Base-by-base conservation (phyloP, 1,140 invertebrate genomes). In the Hyposmocoma kahamanoa region DNA sequence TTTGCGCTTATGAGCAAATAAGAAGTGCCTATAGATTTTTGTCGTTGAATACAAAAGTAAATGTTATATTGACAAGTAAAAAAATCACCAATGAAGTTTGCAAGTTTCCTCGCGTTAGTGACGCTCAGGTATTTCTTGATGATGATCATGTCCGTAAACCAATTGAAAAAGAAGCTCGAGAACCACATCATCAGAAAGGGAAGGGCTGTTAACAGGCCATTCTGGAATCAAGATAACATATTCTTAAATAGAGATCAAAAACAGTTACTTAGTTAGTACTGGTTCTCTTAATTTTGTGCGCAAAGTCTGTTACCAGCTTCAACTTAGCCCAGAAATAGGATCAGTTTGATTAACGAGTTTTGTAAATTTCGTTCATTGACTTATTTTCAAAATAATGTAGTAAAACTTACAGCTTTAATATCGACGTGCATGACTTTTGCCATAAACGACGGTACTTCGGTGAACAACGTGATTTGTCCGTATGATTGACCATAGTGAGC, bases 381-480 rank as follows among this genome's bases (percentile, higher is more conserved):
- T n/a, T n/a, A n/a, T n/a, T n/a, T n/a, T n/a, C 13, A 34, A 34
- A 6, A 34, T 34, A 34, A 3, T n/a, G 3, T 36, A 2, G 18
- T 13, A n/a, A 15, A 36, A 61, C 63, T 81, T 62, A 91, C 90
- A 58, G 89, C 73, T 85, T 91, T 88, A 1, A 97, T 92, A 56
- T 96, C 87, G 46, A 93, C 94, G 42, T 91, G 85, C 42, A 98
- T 89, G 3, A 97, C 90, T 54, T 91, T 89, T 38, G 91, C 91
- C 87, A 98, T 92, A 66, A 94, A 98, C 0, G 90, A 92, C 0
- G 97, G 96, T 21, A 98, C 90, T 77, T 95, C 91, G 0, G 95
- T 95, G n/a, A 97, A 86, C 22, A 98, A 84, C 0, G 92, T 96
- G 83, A 96, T 93, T 62, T 94, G 95, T 0, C 94, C 94, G 95